phyloP scores from a whole-genome alignment of 2,797 vertebrate genomes.

The Stomatorhinus walkeri region DNA sequence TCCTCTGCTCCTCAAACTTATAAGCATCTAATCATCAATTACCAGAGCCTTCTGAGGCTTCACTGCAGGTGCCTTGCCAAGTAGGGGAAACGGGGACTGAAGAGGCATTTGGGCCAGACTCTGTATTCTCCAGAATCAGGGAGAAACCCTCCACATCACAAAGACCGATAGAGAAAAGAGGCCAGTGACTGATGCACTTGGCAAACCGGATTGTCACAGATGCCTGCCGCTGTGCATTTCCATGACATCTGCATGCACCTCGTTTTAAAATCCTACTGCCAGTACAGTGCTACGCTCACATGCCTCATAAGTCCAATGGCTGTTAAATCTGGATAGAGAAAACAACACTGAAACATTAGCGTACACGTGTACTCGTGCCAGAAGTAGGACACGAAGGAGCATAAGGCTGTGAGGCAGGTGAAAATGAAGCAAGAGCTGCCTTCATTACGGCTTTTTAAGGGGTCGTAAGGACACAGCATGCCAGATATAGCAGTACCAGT shows the following conservation, averaged over 20 bases:
- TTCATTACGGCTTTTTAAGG: background rate
- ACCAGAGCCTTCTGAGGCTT: background rate
- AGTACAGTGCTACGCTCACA: background rate
- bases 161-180: background rate
- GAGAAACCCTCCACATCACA: background rate
- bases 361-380: background rate
- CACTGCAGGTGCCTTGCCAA: background rate
- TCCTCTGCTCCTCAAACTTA: background rate
- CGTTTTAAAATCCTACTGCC: background rate
- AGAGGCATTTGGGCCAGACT: background rate
- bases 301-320: background rate
- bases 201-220: background rate
- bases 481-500: background rate
- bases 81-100: background rate
- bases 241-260: background rate
- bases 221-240: background rate
- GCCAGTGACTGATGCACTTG: background rate
- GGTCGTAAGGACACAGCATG: background rate
- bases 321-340: background rate
- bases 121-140: background rate
- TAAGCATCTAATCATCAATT: background rate
- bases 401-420: background rate
- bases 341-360: background rate
- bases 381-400: background rate
- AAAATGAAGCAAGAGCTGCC: background rate